Percentiles rank a stretch among this genome's conserved stretches.
phyloP scores from a whole-genome alignment of 2,113 vertebrate genomes.

The Agapornis roseicollis region DNA sequence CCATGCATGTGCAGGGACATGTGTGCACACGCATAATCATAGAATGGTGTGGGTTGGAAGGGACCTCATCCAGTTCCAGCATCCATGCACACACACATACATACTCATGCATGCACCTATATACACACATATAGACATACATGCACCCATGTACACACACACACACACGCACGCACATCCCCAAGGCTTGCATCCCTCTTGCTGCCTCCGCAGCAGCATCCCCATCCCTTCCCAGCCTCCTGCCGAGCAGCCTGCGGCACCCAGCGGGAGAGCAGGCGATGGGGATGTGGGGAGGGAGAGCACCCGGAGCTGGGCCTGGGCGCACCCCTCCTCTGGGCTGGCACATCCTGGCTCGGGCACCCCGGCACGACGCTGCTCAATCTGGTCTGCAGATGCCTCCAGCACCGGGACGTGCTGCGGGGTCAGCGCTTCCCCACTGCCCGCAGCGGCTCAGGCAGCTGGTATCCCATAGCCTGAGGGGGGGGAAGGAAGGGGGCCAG shows the following conservation, averaged over 20 bases:
- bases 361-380: not conserved
- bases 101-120: too few species aligned
- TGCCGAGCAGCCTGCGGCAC: not conserved
- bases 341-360: not conserved
- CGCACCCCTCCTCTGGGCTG: not conserved
- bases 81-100: not conserved
- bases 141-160: accelerated
- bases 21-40: too few species aligned
- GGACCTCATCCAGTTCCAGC: not conserved
- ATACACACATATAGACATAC: not conserved
- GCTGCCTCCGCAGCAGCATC: not conserved
- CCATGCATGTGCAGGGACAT: not conserved
- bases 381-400: constrained; percentile 25
- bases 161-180: not conserved
- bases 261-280: not conserved
- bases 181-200: not conserved
- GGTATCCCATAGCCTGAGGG: accelerated
- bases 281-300: not conserved
- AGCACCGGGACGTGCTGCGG: not conserved
- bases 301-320: not conserved
- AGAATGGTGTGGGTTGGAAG: not conserved
- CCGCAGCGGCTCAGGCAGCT: not conserved
- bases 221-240: not conserved
- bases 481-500: not conserved
- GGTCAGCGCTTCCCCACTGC: not conserved